Conservation (phyloP, 2,113 vertebrate species). For the Pao palembangensis region DNA sequence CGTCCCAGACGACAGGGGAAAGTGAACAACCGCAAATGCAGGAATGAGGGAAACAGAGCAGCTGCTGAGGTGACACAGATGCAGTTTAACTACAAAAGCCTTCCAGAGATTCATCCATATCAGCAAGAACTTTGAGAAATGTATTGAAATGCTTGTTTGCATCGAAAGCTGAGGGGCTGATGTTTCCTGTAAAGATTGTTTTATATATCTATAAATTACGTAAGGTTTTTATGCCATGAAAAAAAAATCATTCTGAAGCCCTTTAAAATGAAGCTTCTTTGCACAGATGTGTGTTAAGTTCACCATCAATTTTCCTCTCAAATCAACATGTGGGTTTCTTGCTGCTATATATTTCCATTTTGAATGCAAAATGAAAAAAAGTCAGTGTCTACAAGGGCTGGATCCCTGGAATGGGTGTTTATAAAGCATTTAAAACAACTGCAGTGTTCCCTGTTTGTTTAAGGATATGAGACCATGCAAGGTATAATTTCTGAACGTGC, state of each 20-base stretch:
- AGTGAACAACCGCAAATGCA: constrained; percentile 30
- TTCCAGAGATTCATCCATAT: too few species aligned
- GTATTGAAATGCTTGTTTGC: background rate
- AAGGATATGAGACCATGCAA: too few species aligned
- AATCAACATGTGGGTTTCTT: background rate
- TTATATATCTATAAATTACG: constrained; percentile 52
- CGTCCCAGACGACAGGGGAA: constrained; percentile 58
- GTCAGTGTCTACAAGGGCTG: constrained; percentile 60
- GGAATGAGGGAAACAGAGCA: background rate
- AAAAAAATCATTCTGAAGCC: too few species aligned
- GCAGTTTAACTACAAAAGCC: constrained; percentile 19
- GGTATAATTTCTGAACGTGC: constrained; percentile 52
- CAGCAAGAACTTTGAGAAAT: too few species aligned
- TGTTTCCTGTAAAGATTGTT: constrained; percentile 52
- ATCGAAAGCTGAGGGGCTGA: constrained; percentile 21
- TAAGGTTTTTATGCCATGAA: too few species aligned
- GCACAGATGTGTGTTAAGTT: background rate
- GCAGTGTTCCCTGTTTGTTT: constrained; percentile 12
- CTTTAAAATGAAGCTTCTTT: constrained; percentile 9
- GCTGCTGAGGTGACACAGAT: too few species aligned
- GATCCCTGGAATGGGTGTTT: constrained; percentile 50
- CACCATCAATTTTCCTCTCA: background rate
- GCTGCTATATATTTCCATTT: constrained; percentile 1
- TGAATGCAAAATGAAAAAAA: constrained; percentile 16
- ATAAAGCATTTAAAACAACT: constrained; percentile 32